These are phyloP conservation scores for Cossypha polioptera DNA, from an alignment of 2,797 vertebrate species.

Conservation along the genomic window DNA sequence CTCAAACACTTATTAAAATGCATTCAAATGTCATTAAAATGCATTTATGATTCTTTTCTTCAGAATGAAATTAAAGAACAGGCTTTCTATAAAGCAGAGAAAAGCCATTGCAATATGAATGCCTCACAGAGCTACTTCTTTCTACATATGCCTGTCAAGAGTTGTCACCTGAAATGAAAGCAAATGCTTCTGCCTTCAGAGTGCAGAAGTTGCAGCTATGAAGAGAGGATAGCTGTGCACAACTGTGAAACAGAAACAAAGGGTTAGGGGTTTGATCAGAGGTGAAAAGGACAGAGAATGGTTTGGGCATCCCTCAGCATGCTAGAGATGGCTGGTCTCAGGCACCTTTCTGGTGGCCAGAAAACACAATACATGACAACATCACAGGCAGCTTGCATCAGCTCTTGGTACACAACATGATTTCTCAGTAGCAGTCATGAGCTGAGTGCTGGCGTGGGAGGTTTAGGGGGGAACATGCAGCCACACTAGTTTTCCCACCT, in stretches of 20 bases:
- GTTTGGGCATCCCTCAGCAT: background rate
- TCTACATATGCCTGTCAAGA: background rate
- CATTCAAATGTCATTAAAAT: background rate
- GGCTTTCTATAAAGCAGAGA: background rate
- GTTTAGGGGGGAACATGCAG: background rate
- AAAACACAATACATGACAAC: background rate
- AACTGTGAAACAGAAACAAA: background rate
- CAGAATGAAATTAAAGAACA: background rate
- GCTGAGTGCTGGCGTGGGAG: background rate
- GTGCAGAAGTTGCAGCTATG: background rate
- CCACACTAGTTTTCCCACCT: background rate
- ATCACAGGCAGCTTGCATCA: background rate
- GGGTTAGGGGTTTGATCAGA: background rate
- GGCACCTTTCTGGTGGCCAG: background rate
- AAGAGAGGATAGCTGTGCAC: background rate
- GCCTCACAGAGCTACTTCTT: background rate
- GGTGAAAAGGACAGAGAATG: background rate
- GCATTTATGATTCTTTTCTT: background rate
- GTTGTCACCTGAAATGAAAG: background rate
- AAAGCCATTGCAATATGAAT: background rate
- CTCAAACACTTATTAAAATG: background rate
- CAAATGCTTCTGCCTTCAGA: background rate
- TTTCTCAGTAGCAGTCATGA: background rate
- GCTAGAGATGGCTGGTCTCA: background rate
- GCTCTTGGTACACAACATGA: background rate